Evolutionary conservation across 2,888 invertebrate genomes (phyloP).

Genomic region (Agrotis exclamationis): DNA sequence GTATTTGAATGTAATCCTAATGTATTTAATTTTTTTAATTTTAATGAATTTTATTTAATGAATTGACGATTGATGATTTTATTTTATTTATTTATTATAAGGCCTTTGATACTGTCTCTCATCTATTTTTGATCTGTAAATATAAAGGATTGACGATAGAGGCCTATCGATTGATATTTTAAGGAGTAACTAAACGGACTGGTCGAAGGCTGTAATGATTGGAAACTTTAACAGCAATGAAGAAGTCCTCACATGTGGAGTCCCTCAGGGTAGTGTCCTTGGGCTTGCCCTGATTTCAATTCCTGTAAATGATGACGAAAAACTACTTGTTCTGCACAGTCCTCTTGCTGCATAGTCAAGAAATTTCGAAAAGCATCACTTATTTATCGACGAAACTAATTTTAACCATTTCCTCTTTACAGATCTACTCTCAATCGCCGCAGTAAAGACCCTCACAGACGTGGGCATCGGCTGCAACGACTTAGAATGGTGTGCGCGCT

Average conservation of each 20-base stretch:
- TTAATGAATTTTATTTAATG: no score
- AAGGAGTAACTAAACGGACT: not conserved
- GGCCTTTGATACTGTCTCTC: not conserved
- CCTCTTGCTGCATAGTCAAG: not conserved
- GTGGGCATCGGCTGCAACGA: conserved; percentile 83
- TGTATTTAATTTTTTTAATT: no score
- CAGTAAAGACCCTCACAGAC: conserved; percentile 91
- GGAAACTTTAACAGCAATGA: not conserved
- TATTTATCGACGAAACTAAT: not conserved
- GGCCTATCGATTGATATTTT: not conserved
- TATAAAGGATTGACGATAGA: not conserved
- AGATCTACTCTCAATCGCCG: conserved; percentile 88
- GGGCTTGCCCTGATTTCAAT: not conserved
- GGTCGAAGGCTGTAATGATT: not conserved
- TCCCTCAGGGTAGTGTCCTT: not conserved
- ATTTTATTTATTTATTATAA: no score
- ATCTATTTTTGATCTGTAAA: not conserved
- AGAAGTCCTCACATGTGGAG: not conserved
- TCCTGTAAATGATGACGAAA: no score
- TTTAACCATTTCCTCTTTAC: conserved; percentile 38
- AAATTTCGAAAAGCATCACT: not conserved
- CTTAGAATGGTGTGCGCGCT: conserved; percentile 95
- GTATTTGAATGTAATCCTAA: no score
- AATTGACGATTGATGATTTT: no score
- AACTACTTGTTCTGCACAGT: not conserved